Evolutionary conservation across 53 echinoderm and acorn worm species (phyloP).

Genomic region (Patiria pectinifera): DNA sequence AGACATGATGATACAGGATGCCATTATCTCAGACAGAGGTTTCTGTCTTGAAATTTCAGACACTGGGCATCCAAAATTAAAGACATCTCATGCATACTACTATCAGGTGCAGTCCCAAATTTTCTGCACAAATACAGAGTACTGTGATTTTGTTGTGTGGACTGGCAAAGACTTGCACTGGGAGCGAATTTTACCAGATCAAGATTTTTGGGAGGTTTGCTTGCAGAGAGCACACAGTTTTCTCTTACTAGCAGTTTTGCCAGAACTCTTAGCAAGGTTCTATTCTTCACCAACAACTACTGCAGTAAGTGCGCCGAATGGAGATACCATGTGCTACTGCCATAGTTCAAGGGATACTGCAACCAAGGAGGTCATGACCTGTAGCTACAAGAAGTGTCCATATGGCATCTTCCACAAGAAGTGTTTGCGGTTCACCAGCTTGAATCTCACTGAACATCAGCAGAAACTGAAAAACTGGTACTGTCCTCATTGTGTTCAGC

Average conservation of each 20-base stretch:
- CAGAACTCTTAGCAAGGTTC: not conserved
- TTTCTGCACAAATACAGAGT: constrained; percentile 15
- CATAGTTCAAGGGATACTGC: not conserved
- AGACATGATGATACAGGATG: constrained; percentile 1
- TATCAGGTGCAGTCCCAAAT: constrained; percentile 45
- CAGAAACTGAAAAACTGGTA: not conserved
- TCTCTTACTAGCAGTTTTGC: not conserved
- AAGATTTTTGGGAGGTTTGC: constrained; percentile 22
- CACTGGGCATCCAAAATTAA: constrained; percentile 8
- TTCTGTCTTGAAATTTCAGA: constrained; percentile 44
- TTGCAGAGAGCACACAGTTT: not conserved
- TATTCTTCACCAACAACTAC: not conserved
- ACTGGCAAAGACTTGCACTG: constrained; percentile 41
- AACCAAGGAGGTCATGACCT: not conserved
- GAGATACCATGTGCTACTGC: not conserved
- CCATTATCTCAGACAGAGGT: not conserved
- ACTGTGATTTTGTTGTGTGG: constrained; percentile 73
- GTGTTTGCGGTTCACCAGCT: not conserved
- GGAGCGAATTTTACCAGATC: constrained; percentile 53
- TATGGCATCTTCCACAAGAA: not conserved
- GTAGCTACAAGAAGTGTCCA: constrained; percentile 4
- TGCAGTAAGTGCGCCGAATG: not conserved
- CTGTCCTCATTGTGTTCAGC: not conserved
- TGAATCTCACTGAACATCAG: not conserved
- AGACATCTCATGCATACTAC: constrained; percentile 47